Evolutionary conservation across 2,888 invertebrate genomes (phyloP), one percentile per base, ranked within the genome.

Genomic region (Shargacucullia verbasci): DNA sequence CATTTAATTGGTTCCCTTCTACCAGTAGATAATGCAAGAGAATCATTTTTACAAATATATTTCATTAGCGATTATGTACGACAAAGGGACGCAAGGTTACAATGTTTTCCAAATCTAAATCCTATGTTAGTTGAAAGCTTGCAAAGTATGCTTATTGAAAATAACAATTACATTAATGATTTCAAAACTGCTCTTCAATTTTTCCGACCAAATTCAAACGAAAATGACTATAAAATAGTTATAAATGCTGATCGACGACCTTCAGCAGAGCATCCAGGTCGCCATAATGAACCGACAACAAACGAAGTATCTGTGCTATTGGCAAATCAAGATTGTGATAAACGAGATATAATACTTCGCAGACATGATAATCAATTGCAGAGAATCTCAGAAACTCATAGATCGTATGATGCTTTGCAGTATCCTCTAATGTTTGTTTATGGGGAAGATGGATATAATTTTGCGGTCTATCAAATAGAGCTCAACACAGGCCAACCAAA

Each of bases 11-110:
- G 46, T 29, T 39, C 45, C 27, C 25, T 57, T 11, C 15, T 52
- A 29, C 58, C 45, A 39, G 25, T 12, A 46, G 31, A 45, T 12
- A 33, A 10, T 35, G 10, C 46, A 20, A 15, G 11, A 40, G 27
- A 48, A 34, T 38, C 11, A 11, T 58, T 52, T 35, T 31, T 53
- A 35, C 48, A 59, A 11, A 48, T 53, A 13, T 53, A 59, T 35
- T 59, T 53, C 33, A 34, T 48, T 14, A 39, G 47, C 10, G 48
- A 53, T 25, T 45, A 57, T 31, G 57, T 40, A 11, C 2, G 2
- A 11, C 46, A 58, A 43, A 41, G 11, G n/a, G 25, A 33, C 15
- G 11, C 25, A 10, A 46, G 46, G 12, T 34, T 15, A 5, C 40
- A 54, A 50, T n/a, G 12, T 43, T 43, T 35, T 50, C 35, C 50